Base-by-base conservation (phyloP, 1,140 invertebrate genomes). In the Telenomus remus region DNA sequence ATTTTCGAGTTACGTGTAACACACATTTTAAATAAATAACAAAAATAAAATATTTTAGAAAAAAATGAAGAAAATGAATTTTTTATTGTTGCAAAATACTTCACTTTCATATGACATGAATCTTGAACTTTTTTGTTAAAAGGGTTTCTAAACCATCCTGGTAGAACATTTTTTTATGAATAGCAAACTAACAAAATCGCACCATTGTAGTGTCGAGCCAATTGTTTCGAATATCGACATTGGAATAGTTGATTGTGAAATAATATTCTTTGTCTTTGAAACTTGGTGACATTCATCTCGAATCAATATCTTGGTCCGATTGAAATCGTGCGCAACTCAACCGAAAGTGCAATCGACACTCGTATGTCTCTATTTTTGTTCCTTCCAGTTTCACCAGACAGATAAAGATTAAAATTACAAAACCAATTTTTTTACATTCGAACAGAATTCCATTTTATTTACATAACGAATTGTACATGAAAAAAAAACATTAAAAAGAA, bases 251-350 rank as follows among this genome's bases (percentile, higher is more conserved):
- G 56, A 71, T 63, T 63, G 51, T 60, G 49, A 55, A 50, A 56
- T 56, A 39, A 49, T 47, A 55, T 60, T 70, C 56, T 55, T 70
- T 70, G 66, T 70, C 55, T 56, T 33, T 34, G 12, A 19, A 43
- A 53, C 33, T 48, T 13, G 48, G 56, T 69, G 65, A 54, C 56
- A 69, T 54, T 69, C 48, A 60, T 70, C 50, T 70, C 57, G 14
- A 70, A 70, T 70, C 66, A 70, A 70, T 70, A 70, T 70, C 56
- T 70, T 16, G 49, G 44, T 55, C 43, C 57, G 37, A 27, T 42
- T 43, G 48, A 50, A 61, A 61, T 70, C 66, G 61, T 61, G 66
- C 66, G 66, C 66, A 57, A 35, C 43, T 60, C 16, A 43, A 47
- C 34, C 49, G 43, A 39, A 43, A 54, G 60, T 54, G 35, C 42